Base-by-base conservation (phyloP, 2,888 invertebrate species). In the Scrobipalpa atriplicella region DNA sequence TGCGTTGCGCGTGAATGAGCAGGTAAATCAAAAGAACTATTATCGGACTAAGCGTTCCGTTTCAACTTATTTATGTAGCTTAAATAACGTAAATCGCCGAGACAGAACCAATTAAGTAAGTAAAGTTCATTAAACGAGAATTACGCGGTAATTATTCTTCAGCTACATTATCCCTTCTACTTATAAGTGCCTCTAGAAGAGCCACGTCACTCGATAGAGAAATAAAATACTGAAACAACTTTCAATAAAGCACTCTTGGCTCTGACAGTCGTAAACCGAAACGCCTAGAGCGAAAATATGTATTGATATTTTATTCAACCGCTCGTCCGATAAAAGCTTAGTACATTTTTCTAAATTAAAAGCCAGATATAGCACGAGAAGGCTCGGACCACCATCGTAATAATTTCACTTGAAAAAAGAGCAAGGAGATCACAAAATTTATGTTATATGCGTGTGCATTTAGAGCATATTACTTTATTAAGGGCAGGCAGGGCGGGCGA, bases 381-480 rank as follows among this genome's bases (percentile, higher is more conserved):
- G 73, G 72, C 75, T 70, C 75, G 82, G 91, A 92, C 92, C 91
- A 92, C 92, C 92, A 77, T 81, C 82, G 84, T 86, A 87, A 92
- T 87, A 82, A 90, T 91, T 90, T 85, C 85, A 84, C 79, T 85
- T 81, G 82, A 83, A 92, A 91, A 92, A 91, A 87, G 85, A 91
- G 82, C 85, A 88, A 80, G 73, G 75, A 77, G 83, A 83, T 84
- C 81, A 84, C 81, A 79, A 83, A 89, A 90, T 91, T 86, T 91
- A 91, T 91, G 90, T 87, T 89, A 87, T 88, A 89, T 87, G 89
- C 89, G 89, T 87, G 89, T 84, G 84, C 89, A 89, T 92, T 91
- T 89, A 87, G 91, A 90, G 87, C 83, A 87, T 90, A 92, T 91
- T 89, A 89, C 91, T 91, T 91, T 90, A 91, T 91, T 89, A 91